These are phyloP conservation scores for Chloroceryle aenea DNA, from an alignment of 2,113 vertebrate species.

Conservation along the genomic window DNA sequence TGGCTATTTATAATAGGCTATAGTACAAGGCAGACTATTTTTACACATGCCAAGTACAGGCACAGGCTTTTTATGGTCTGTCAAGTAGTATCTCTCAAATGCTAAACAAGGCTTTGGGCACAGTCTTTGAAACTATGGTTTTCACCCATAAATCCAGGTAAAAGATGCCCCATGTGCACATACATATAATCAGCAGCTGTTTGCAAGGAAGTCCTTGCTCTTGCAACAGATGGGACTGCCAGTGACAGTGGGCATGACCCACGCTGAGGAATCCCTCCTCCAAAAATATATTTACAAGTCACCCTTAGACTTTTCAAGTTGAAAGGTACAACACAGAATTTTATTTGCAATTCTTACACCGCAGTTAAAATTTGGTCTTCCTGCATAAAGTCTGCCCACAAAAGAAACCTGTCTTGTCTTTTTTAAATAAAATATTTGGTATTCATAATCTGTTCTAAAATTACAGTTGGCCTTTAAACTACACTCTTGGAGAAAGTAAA, in stretches of 20 bases:
- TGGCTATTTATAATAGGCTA: neutral
- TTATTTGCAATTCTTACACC: neutral
- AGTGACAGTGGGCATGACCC: neutral
- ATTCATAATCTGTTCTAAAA: neutral
- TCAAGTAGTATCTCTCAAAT: neutral
- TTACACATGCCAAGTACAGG: neutral
- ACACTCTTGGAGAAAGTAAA: neutral
- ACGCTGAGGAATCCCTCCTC: neutral
- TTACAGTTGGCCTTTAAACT: neutral
- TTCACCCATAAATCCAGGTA: neutral
- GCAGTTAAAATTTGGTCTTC: neutral
- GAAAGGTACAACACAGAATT: neutral
- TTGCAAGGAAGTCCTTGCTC: neutral
- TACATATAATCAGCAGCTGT: neutral
- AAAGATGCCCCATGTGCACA: neutral
- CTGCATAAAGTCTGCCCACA: neutral
- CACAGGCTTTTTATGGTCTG: neutral
- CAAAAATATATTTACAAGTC: neutral
- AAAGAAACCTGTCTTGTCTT: neutral
- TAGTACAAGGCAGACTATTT: neutral
- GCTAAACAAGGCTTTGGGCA: fast-evolving
- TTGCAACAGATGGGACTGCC: neutral
- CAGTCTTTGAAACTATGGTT: neutral
- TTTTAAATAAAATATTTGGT: neutral
- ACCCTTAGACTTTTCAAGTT: neutral